These are phyloP conservation scores for Lydus trimaculatus DNA, from an alignment of 2,888 invertebrate genomes.

Conservation along the genomic window DNA sequence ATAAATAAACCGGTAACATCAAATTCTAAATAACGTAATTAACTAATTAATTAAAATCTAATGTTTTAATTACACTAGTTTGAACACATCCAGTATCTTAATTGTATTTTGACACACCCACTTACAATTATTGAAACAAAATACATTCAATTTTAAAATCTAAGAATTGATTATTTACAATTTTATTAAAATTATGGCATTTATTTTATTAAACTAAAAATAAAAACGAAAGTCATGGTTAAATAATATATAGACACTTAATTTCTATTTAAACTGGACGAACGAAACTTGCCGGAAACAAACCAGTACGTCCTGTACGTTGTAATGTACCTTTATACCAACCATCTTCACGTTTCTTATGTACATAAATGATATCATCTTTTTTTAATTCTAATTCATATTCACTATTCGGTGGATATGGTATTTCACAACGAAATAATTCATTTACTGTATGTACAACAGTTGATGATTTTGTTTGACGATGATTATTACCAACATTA, in stretches of 20 bases:
- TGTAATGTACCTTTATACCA: conserved; percentile 95
- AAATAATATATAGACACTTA: conserved; percentile 11
- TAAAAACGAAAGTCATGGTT: conserved; percentile 23
- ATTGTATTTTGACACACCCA: conserved; percentile 19
- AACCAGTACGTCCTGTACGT: conserved; percentile 89
- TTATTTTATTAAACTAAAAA: not conserved
- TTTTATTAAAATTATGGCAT: conserved; percentile 17
- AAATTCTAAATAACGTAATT: not conserved
- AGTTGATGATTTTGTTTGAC: conserved; percentile 41
- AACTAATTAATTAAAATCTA: conserved; percentile 24
- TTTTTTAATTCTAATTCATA: conserved; percentile 89
- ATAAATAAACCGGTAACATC: conserved; percentile 29
- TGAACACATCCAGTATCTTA: conserved; percentile 35
- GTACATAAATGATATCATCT: conserved; percentile 90
- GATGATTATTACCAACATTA: conserved; percentile 43
- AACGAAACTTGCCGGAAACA: conserved; percentile 95
- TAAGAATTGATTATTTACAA: conserved; percentile 10
- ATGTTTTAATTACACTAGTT: conserved; percentile 23
- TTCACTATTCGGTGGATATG: conserved; percentile 94
- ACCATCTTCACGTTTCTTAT: conserved; percentile 91
- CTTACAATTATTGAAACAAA: conserved; percentile 20
- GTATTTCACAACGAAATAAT: conserved; percentile 88
- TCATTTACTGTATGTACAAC: conserved; percentile 56
- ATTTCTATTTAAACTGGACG: conserved; percentile 21
- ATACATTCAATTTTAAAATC: conserved; percentile 13